These are phyloP conservation scores for Clarias platycephalus DNA, from an alignment of 2,797 vertebrate genomes.

Conservation along the genomic window DNA sequence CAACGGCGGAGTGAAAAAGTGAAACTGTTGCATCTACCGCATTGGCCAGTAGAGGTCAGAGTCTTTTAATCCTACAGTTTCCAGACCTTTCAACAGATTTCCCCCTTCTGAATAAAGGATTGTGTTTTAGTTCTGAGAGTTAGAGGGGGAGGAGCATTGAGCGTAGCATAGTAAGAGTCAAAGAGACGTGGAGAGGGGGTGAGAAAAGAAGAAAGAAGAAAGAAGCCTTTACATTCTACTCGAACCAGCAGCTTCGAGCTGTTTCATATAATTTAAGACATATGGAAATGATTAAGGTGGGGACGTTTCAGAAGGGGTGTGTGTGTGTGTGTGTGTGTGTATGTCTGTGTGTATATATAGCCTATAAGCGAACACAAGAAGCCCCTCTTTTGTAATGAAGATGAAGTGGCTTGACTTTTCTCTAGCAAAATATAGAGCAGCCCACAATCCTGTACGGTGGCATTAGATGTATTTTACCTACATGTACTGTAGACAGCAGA, in stretches of 20 bases:
- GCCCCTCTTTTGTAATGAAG: conserved; percentile 74
- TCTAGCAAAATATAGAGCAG: conserved; percentile 58
- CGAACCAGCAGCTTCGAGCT: conserved; percentile 77
- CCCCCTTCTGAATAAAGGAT: conserved; percentile 56
- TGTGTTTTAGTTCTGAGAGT: conserved; percentile 54
- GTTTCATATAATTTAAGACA: conserved; percentile 81
- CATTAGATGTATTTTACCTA: conserved; percentile 61
- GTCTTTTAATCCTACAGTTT: conserved; percentile 50
- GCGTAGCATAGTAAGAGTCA: conserved; percentile 59
- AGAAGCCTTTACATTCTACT: conserved; percentile 62
- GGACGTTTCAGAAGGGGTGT: conserved; percentile 50
- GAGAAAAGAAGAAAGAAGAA: conserved; percentile 54
- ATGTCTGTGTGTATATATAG: conserved; percentile 52
- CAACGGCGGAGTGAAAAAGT: not conserved
- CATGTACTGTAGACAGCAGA: conserved; percentile 44
- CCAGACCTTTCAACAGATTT: conserved; percentile 43
- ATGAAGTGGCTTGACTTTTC: conserved; percentile 55
- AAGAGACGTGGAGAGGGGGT: conserved; percentile 72
- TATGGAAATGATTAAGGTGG: conserved; percentile 76
- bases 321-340: conserved; percentile 53
- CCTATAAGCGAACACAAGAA: conserved; percentile 65
- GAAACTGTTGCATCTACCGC: conserved; percentile 37
- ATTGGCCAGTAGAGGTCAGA: conserved; percentile 62
- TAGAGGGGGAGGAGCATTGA: conserved; percentile 40
- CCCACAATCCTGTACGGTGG: conserved; percentile 63